Evolutionary conservation across 2,888 invertebrate species (phyloP).

Genomic region (Keiferia lycopersicella): DNA sequence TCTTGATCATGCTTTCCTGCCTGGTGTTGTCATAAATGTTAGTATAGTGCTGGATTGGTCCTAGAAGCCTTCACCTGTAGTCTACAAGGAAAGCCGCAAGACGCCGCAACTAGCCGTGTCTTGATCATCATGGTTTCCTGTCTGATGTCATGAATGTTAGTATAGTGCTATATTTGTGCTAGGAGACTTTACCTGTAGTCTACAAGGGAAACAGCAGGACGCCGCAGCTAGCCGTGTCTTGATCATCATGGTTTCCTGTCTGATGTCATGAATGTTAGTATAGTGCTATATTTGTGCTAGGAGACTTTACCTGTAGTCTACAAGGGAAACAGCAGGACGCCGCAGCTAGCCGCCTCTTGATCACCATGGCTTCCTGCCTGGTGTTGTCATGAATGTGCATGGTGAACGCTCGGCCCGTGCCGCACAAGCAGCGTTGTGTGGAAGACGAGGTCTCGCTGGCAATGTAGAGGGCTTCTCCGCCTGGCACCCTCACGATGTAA

Average conservation of each 20-base stretch:
- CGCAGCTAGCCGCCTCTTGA: slow-evolving; percentile 86
- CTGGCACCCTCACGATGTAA: slow-evolving; percentile 86
- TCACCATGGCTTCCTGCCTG: slow-evolving; percentile 90
- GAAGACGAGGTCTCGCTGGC: slow-evolving; percentile 85
- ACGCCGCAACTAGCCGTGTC: too few species aligned
- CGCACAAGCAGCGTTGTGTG: slow-evolving; percentile 85
- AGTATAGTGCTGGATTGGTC: too few species aligned
- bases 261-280: slow-evolving; percentile 91
- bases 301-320: slow-evolving; percentile 82
- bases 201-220: slow-evolving; percentile 86
- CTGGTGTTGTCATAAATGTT: too few species aligned
- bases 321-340: slow-evolving; percentile 87
- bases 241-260: slow-evolving; percentile 91
- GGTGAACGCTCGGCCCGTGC: slow-evolving; percentile 86
- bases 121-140: too few species aligned
- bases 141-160: too few species aligned
- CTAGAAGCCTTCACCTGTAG: too few species aligned
- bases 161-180: too few species aligned
- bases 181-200: slow-evolving; percentile 80
- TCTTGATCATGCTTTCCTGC: too few species aligned
- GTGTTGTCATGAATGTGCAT: slow-evolving; percentile 91
- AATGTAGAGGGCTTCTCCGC: slow-evolving; percentile 88
- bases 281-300: too few species aligned
- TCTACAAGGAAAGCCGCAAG: too few species aligned
- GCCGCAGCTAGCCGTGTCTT: slow-evolving; percentile 86